A percentile compares a stretch with the other conserved stretches of the same genome.
Conservation (phyloP, 2,113 vertebrate species). For the Gopherus evgoodei region DNA sequence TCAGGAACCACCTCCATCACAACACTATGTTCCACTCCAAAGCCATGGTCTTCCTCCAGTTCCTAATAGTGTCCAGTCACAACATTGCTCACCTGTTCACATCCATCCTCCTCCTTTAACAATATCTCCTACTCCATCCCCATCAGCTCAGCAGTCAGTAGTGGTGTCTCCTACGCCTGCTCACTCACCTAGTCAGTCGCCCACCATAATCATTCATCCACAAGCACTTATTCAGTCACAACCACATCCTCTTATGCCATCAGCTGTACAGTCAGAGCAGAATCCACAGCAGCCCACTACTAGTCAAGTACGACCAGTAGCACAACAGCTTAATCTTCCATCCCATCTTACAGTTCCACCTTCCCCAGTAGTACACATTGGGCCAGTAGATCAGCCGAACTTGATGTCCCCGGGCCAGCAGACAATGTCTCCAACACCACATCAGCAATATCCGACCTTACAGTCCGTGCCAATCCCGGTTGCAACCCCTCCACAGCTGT, state of each 20-base stretch:
- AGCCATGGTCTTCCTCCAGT: slow-evolving; percentile 78
- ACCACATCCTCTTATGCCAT: slow-evolving; percentile 84
- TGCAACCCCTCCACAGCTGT: slow-evolving; percentile 83
- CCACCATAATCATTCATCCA: slow-evolving; percentile 85
- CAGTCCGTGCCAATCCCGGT: slow-evolving; percentile 78
- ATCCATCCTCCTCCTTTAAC: slow-evolving; percentile 73
- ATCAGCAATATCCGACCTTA: slow-evolving; percentile 78
- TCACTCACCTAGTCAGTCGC: slow-evolving; percentile 85
- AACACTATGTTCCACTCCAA: slow-evolving; percentile 83
- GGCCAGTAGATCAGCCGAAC: slow-evolving; percentile 78
- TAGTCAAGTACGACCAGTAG: slow-evolving; percentile 60
- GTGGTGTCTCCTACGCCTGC: slow-evolving; percentile 84
- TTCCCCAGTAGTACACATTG: slow-evolving; percentile 78
- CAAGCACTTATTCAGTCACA: slow-evolving; percentile 81
- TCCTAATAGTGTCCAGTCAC: slow-evolving; percentile 77
- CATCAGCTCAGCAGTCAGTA: slow-evolving; percentile 81
- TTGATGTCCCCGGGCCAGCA: slow-evolving; percentile 77
- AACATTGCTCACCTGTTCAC: slow-evolving; percentile 79
- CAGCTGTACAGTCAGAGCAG: slow-evolving; percentile 80
- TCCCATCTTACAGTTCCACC: slow-evolving; percentile 77
- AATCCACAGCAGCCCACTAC: slow-evolving; percentile 63
- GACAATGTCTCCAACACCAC: slow-evolving; percentile 74
- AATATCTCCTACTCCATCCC: slow-evolving; percentile 76
- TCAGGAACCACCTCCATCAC: slow-evolving; percentile 82
- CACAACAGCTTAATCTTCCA: slow-evolving; percentile 72